Base-by-base conservation (phyloP, 2,888 invertebrate species). In the Polydrusus cervinus region DNA sequence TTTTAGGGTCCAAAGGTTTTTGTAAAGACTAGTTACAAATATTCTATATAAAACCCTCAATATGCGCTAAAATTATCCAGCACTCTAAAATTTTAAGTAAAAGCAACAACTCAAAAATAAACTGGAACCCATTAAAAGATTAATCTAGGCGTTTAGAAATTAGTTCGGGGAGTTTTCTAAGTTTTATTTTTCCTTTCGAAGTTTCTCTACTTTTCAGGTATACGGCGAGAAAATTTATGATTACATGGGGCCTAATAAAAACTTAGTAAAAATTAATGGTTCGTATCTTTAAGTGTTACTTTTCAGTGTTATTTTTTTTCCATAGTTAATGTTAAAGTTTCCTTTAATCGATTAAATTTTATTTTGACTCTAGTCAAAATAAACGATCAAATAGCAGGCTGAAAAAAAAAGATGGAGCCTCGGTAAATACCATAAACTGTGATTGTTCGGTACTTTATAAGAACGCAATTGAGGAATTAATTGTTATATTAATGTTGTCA, bases 221-320 rank as follows among this genome's bases (percentile, higher is more conserved):
- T 34, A 34, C n/a, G 34, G 55, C 55, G 34, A 34, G 55, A 34
- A 14, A 57, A 57, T 34, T 57, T 57, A 57, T 57, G 55, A 34
- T 34, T 57, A 57, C 55, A 34, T 30, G 30, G 25, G 55, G 10
- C n/a, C 34, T 57, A 34, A 57, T 57, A 57, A 57, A 57, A 57
- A 57, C 14, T 57, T 57, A 14, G 34, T 57, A 57, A 57, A 57
- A 34, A 57, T 57, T 57, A 57, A 57, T 57, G 55, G 55, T n/a
- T 34, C 55, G 55, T 34, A 57, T 57, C 55, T 34, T 34, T 34
- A 14, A 57, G 34, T 34, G 55, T 10, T 14, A 34, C 30, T 34
- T 34, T 30, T 51, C 47, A 47, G 16, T 6, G 1, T 45, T 45
- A 13, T 45, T 14, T 13, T 6, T 45, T 7, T 45, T 45, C 3